These are phyloP conservation scores for Protosalanx chinensis DNA, from an alignment of 2,797 vertebrate species.

Conservation along the genomic window DNA sequence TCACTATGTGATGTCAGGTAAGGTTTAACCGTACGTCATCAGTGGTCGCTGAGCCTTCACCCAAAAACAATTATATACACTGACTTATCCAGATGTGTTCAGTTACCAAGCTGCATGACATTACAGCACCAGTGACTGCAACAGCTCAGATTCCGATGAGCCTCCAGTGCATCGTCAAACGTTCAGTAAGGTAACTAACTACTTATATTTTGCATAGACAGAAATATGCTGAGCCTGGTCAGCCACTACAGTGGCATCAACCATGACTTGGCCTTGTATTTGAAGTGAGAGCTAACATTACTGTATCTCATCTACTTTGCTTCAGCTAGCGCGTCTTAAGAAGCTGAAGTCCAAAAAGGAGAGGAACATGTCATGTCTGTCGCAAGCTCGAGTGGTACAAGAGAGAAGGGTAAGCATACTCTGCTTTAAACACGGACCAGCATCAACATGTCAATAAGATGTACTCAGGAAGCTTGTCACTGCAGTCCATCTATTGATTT, in stretches of 20 bases:
- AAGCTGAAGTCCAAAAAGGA: conserved; percentile 27
- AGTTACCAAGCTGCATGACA: conserved; percentile 23
- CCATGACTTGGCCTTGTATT: background rate
- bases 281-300: background rate
- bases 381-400: background rate
- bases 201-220: background rate
- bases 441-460: background rate
- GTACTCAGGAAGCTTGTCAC: background rate
- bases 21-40: conserved; percentile 19
- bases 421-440: background rate
- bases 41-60: background rate
- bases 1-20: conserved; percentile 45
- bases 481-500: conserved; percentile 1
- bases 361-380: conserved; percentile 9
- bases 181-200: conserved; percentile 52
- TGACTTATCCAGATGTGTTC: background rate
- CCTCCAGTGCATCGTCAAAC: conserved; percentile 47
- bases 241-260: background rate
- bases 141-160: conserved; percentile 67
- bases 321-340: conserved; percentile 11
- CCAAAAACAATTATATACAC: background rate
- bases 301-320: background rate
- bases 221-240: background rate
- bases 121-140: conserved; percentile 65
- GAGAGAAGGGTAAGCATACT: background rate